These are phyloP conservation scores for Chloropsis cyanopogon DNA, from an alignment of 2,113 vertebrate genomes.

Conservation along the genomic window DNA sequence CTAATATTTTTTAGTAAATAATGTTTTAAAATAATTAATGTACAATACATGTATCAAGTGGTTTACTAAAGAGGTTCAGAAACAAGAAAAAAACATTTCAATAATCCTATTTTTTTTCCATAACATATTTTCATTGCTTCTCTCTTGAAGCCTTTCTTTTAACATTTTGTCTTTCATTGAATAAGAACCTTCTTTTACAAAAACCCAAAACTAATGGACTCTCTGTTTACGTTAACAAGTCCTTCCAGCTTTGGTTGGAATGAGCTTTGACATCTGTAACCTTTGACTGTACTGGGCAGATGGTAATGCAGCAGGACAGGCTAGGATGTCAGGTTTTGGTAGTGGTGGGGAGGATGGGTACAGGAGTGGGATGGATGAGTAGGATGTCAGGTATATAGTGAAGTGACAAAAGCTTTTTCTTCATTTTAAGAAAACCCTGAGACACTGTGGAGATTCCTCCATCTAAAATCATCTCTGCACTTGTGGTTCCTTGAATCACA, in stretches of 20 bases:
- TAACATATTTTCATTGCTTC: not conserved
- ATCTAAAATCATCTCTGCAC: not conserved
- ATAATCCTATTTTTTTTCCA: not conserved
- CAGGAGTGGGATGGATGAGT: not conserved
- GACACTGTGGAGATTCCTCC: not conserved
- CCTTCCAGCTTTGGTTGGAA: not conserved
- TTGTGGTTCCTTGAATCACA: not conserved
- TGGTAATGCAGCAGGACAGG: not conserved
- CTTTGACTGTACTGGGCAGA: not conserved
- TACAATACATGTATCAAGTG: not conserved
- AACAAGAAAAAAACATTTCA: not conserved
- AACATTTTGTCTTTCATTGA: not conserved
- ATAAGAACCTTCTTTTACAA: not conserved
- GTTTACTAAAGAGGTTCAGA: not conserved
- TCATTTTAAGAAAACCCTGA: not conserved
- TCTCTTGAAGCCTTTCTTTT: not conserved
- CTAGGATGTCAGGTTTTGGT: not conserved
- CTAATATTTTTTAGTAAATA: not conserved
- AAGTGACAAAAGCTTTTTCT: not conserved
- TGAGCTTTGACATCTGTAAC: not conserved
- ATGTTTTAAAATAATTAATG: not conserved
- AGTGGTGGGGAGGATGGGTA: not conserved
- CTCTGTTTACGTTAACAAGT: not conserved
- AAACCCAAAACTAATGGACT: not conserved
- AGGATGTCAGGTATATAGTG: not conserved